Evolutionary conservation across 2,797 vertebrate species (phyloP), one percentile per base, ranked within the genome.

Genomic region (Ciconia nigra): DNA sequence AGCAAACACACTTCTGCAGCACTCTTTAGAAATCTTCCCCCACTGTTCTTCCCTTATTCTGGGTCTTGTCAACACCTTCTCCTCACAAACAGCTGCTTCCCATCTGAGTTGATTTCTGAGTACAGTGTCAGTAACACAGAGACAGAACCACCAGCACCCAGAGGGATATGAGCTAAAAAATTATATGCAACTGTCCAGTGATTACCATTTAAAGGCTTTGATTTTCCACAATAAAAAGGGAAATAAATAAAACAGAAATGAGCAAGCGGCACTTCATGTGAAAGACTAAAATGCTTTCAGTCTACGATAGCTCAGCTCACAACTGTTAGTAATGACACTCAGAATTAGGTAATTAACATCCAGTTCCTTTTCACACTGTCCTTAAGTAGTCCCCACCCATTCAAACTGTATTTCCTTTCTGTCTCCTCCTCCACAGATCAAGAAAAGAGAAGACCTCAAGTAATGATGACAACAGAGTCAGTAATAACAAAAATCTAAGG

Each of bases 31-130:
- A 89, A 79, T 41, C 28, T 51, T 61, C 37, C 49, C 73, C 59
- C 7, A 1, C 46, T 49, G 44, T 47, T 89, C 83, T 95, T 86
- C 29, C 72, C 63, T 77, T 91, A 76, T 16, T 91, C 70, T 52
- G 49, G 14, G 39, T 37, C 79, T 73, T 90, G 87, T 85, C 89
- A 95, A 88, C 79, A 83, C 44, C 22, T 28, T n/a, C 65, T 87
- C 33, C 41, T 87, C 84, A 78, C 78, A 46, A 80, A 85, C 93
- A 96, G 80, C 73, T 87, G 77, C 63, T 80, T 93, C 59, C 81
- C 90, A 90, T 89, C 88, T 61, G 65, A 95, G 44, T 49, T 11
- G 44, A 66, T 35, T 72, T 88, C 77, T 47, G 44, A 94, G 72
- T 82, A 79, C 58, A 69, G 62, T 41, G 51, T 77, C 16, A 2